phyloP scores from a whole-genome alignment of 2,113 vertebrate species.

The Delphinapterus leucas region DNA sequence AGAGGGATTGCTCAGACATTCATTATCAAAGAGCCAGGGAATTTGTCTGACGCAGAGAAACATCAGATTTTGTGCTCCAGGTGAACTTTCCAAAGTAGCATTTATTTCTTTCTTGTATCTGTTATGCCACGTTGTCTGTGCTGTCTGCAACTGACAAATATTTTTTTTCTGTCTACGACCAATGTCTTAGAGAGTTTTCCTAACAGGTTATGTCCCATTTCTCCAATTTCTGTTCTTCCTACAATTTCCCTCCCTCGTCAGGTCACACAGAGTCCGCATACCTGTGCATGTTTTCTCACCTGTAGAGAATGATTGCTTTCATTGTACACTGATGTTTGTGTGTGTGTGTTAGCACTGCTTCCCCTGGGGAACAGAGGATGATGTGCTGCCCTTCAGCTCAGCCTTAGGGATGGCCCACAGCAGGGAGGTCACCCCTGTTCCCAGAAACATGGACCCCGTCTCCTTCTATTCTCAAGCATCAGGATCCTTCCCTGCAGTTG shows the following conservation, averaged over 20 bases:
- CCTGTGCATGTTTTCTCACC: not conserved
- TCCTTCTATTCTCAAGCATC: not conserved
- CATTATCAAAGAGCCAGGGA: not conserved
- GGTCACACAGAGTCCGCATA: no score
- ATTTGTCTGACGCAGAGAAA: not conserved
- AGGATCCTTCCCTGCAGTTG: not conserved
- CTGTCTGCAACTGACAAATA: not conserved
- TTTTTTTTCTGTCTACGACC: rapidly evolving
- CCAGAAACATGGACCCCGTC: rapidly evolving
- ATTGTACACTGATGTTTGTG: no score
- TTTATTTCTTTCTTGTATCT: not conserved
- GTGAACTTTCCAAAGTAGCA: not conserved
- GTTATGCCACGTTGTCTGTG: not conserved
- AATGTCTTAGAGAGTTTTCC: not conserved
- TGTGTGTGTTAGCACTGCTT: rapidly evolving
- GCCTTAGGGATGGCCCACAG: not conserved
- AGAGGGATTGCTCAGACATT: not conserved
- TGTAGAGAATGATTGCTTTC: not conserved
- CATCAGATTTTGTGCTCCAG: not conserved
- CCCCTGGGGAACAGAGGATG: rapidly evolving
- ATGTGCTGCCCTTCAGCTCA: rapidly evolving
- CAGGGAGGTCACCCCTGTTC: not conserved
- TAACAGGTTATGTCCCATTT: not conserved
- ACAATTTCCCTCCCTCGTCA: not conserved
- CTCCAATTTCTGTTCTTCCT: not conserved